A percentile compares a stretch with the other conserved stretches of the same genome.
Conservation (phyloP, 1,140 invertebrate genomes). For the Nylanderia fulva region DNA sequence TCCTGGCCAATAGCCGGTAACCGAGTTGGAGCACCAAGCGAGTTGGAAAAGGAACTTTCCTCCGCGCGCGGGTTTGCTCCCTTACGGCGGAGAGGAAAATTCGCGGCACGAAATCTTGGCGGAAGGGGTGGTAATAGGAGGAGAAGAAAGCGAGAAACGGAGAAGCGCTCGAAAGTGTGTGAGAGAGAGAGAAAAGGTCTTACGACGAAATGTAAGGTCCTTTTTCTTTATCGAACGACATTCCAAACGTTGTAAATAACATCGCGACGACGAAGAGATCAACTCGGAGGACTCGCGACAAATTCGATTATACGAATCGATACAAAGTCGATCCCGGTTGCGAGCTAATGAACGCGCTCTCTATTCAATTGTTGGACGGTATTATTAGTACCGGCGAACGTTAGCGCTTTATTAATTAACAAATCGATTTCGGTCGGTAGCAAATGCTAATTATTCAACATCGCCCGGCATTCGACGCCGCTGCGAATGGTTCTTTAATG, state of each 20-base stretch:
- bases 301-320: conserved; percentile 68
- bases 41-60: conserved; percentile 58
- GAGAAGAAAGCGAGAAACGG: conserved; percentile 47
- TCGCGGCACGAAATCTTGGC: conserved; percentile 60
- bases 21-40: conserved; percentile 68
- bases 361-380: conserved; percentile 72
- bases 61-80: conserved; percentile 40
- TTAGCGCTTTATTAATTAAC: conserved; percentile 75
- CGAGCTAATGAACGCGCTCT: conserved; percentile 72
- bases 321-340: conserved; percentile 59
- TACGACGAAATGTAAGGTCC: background rate
- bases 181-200: background rate
- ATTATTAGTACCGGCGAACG: conserved; percentile 71
- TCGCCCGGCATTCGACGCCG: conserved; percentile 65
- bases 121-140: conserved; percentile 6
- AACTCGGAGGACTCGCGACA: conserved; percentile 14
- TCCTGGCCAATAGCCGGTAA: conserved; percentile 75
- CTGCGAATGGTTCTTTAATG: conserved; percentile 72
- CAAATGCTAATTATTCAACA: conserved; percentile 72
- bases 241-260: conserved; percentile 34
- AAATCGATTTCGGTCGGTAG: conserved; percentile 71
- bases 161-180: background rate
- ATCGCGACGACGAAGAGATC: conserved; percentile 36
- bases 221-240: background rate
- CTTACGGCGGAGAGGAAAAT: conserved; percentile 62